Evolutionary conservation across 2,888 invertebrate species (phyloP).

Genomic region (Hipparchia semele): DNA sequence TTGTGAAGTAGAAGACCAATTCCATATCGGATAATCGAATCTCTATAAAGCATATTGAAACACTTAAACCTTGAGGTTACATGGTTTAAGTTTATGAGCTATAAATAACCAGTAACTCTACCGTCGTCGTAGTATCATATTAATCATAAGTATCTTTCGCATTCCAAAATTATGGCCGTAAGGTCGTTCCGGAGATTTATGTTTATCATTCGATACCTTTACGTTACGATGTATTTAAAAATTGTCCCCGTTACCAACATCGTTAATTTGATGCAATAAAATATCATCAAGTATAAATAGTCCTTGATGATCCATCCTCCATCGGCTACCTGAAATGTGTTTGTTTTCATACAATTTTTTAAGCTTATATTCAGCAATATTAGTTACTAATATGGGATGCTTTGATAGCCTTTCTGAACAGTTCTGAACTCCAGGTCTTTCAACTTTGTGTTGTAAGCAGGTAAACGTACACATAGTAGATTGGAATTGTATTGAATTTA

Average conservation of each 20-base stretch:
- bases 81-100: neutral
- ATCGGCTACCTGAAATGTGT: neutral
- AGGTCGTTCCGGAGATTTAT: constrained; percentile 33
- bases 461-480: too few relatives aligned
- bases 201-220: constrained; percentile 31
- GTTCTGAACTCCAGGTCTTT: too few relatives aligned
- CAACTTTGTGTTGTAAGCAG: too few relatives aligned
- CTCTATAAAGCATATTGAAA: neutral
- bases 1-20: neutral
- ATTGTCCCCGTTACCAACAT: constrained; percentile 47
- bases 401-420: too few relatives aligned
- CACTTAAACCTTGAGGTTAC: constrained; percentile 1
- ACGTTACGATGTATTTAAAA: constrained; percentile 28
- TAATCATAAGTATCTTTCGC: constrained; percentile 18
- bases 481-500: too few relatives aligned
- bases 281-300: neutral
- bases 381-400: too few relatives aligned
- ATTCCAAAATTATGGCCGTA: constrained; percentile 31
- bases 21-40: constrained; percentile 2
- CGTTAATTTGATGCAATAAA: constrained; percentile 48
- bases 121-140: constrained; percentile 5
- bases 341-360: too few relatives aligned
- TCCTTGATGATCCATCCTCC: constrained; percentile 42
- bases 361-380: too few relatives aligned
- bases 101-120: constrained; percentile 5